Conservation (phyloP, 2,888 invertebrate species). For the Siphlonurus alternatus region DNA sequence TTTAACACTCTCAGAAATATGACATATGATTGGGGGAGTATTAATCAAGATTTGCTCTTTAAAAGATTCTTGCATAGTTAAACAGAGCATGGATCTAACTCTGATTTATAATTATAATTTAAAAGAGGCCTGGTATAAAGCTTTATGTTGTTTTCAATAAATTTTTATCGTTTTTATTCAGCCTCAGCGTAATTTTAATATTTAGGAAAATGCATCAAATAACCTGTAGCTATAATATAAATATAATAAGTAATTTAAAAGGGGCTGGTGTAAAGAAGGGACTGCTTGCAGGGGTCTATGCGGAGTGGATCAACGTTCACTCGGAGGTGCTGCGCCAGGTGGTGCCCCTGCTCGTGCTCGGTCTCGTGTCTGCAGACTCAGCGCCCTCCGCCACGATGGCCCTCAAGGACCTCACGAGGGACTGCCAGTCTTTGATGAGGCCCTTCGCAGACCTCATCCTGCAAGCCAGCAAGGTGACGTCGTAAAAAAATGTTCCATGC, state of each 20-base stretch:
- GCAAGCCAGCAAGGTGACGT: constrained; percentile 34
- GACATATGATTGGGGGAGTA: too few relatives aligned
- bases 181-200: too few relatives aligned
- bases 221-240: not conserved
- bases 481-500: not conserved
- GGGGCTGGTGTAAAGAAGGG: not conserved
- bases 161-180: too few relatives aligned
- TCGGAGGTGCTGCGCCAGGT: constrained; percentile 46
- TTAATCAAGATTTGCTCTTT: too few relatives aligned
- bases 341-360: constrained; percentile 46
- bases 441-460: constrained; percentile 63
- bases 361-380: constrained; percentile 45
- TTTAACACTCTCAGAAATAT: too few relatives aligned
- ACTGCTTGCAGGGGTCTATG: constrained; percentile 46
- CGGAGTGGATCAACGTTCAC: constrained; percentile 66
- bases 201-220: too few relatives aligned
- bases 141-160: too few relatives aligned
- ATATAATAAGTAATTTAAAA: not conserved
- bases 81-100: too few relatives aligned
- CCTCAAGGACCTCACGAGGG: constrained; percentile 69
- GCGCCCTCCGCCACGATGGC: constrained; percentile 73
- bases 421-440: constrained; percentile 54
- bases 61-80: too few relatives aligned
- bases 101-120: too few relatives aligned
- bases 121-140: too few relatives aligned